These are phyloP conservation scores for Mallateleia sp. DNA, from an alignment of 2,888 invertebrate genomes.

Conservation along the genomic window DNA sequence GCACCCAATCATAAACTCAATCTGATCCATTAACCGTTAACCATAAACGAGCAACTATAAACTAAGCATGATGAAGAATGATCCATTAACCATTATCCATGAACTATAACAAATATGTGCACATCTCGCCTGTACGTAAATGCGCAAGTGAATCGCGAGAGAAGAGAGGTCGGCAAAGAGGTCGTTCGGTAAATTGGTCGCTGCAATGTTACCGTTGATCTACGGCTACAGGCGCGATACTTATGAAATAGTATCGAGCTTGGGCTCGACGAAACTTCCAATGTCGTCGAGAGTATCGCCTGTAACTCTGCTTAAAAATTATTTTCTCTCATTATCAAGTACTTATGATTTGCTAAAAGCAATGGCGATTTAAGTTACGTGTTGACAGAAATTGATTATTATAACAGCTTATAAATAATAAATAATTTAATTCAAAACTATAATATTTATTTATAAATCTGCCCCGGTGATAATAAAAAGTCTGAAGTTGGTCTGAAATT, in stretches of 20 bases:
- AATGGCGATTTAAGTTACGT: too few relatives aligned
- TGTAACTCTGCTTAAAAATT: not conserved
- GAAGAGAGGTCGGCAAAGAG: constrained; percentile 86
- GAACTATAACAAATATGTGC: constrained; percentile 70
- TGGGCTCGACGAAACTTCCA: constrained; percentile 85
- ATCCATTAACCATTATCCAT: constrained; percentile 69
- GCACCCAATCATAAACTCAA: constrained; percentile 65
- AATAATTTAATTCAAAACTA: too few relatives aligned
- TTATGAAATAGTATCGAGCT: constrained; percentile 87
- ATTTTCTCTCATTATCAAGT: constrained; percentile 6
- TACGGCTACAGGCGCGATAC: constrained; percentile 87
- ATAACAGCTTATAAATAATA: too few relatives aligned
- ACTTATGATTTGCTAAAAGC: not conserved
- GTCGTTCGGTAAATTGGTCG: constrained; percentile 88
- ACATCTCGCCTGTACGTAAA: constrained; percentile 66
- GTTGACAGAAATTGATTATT: too few relatives aligned
- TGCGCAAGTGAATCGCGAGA: constrained; percentile 75
- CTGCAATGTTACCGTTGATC: constrained; percentile 83
- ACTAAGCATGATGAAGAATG: constrained; percentile 62
- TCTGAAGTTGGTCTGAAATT: too few relatives aligned
- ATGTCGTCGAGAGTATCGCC: constrained; percentile 81
- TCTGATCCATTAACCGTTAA: constrained; percentile 70
- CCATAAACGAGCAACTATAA: constrained; percentile 71
- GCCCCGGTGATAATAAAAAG: too few relatives aligned
- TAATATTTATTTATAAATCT: too few relatives aligned